Conservation (phyloP, 2,797 vertebrate species). For the Muraenolepis orangiensis region DNA sequence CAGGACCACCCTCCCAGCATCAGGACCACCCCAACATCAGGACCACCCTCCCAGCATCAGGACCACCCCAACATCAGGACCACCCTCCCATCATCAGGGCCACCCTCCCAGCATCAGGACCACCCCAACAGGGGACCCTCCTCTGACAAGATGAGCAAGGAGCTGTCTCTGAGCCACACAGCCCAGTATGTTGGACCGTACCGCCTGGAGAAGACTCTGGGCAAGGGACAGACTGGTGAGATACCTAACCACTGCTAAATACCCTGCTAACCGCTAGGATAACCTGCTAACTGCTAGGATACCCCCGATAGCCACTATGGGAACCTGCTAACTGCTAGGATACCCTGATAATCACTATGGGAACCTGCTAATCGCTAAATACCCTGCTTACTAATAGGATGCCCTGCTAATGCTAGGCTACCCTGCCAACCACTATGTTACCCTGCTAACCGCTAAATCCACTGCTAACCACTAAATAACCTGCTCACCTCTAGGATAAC, state of each 20-base stretch:
- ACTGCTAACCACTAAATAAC: not conserved
- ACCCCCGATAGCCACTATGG: not conserved
- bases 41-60: not conserved
- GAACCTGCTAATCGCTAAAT: not conserved
- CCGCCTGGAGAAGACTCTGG: slow-evolving; percentile 90
- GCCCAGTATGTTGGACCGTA: slow-evolving; percentile 94
- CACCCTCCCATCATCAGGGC: not conserved
- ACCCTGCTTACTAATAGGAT: not conserved
- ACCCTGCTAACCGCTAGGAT: not conserved
- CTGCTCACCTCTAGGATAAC: not conserved
- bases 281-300: not conserved
- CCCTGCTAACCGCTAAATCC: not conserved
- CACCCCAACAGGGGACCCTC: not conserved
- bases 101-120: not conserved
- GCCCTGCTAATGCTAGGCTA: not conserved
- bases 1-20: too few species aligned
- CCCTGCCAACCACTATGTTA: not conserved
- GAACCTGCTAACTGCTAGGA: too few species aligned
- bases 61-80: too few species aligned
- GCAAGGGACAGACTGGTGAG: slow-evolving; percentile 92
- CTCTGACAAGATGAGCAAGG: slow-evolving; percentile 80
- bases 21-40: not conserved
- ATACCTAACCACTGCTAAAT: not conserved
- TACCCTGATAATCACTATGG: not conserved
- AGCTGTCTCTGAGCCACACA: slow-evolving; percentile 79